Percentiles rank a stretch among this genome's conserved stretches.
phyloP scores from a whole-genome alignment of 2,113 vertebrate genomes.

The Pipa parva region DNA sequence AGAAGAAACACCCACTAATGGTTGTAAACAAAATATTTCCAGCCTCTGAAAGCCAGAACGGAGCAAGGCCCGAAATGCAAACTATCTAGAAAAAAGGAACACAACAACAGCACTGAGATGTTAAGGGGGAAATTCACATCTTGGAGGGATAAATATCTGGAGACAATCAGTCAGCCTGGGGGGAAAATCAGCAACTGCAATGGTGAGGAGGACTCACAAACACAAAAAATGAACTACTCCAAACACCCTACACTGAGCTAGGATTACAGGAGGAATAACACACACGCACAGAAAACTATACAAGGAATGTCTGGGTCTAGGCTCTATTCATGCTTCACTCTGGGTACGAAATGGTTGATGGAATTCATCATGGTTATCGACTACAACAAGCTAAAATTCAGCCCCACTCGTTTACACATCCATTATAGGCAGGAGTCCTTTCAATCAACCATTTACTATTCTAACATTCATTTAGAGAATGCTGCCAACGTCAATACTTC shows the following conservation, averaged over 20 bases:
- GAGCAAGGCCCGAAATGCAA: background rate
- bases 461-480: too few relatives aligned
- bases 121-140: background rate
- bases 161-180: conserved; percentile 7
- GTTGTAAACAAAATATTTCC: conserved; percentile 13
- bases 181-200: conserved; percentile 1
- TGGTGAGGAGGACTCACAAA: background rate
- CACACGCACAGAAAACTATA: background rate
- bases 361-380: too few relatives aligned
- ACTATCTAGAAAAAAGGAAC: background rate
- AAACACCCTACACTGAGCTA: background rate
- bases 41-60: background rate
- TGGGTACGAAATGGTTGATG: too few relatives aligned
- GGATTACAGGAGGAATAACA: background rate
- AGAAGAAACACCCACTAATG: background rate
- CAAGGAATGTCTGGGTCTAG: background rate
- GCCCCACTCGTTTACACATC: too few relatives aligned
- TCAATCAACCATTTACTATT: too few relatives aligned
- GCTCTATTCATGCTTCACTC: background rate
- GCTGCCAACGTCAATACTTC: too few relatives aligned
- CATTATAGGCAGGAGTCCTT: too few relatives aligned
- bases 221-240: background rate
- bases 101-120: conserved; percentile 5
- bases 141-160: conserved; percentile 14
- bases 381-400: too few relatives aligned